Evolutionary conservation across 2,113 vertebrate species (phyloP).

Genomic region (Rhabdomys dilectus): DNA sequence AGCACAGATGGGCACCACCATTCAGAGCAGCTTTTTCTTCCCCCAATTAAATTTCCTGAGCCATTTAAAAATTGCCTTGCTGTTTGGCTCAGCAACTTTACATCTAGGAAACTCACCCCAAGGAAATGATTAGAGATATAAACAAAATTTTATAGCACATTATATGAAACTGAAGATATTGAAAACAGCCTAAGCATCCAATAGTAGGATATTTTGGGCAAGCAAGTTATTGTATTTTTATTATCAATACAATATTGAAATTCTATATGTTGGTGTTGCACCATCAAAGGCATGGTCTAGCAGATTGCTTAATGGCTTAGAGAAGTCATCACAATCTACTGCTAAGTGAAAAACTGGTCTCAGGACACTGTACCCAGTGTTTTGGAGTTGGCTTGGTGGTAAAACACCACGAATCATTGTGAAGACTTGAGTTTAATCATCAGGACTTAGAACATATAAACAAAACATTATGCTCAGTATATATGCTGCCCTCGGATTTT

Average conservation of each 20-base stretch:
- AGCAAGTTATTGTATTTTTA: not conserved
- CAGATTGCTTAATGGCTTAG: not conserved
- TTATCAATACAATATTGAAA: not conserved
- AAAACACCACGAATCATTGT: not conserved
- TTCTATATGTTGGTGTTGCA: not conserved
- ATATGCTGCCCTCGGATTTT: not conserved
- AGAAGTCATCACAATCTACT: not conserved
- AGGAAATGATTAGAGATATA: not conserved
- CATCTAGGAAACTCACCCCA: not conserved
- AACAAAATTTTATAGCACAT: not conserved
- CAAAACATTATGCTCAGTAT: not conserved
- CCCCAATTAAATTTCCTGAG: not conserved
- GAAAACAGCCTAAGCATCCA: not conserved
- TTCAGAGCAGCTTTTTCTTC: not conserved
- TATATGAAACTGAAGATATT: not conserved
- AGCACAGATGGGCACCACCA: not conserved
- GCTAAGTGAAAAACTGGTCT: slow-evolving; percentile 13
- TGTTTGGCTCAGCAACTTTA: not conserved
- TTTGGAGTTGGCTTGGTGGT: not conserved
- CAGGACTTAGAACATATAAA: not conserved
- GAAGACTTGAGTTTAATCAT: not conserved
- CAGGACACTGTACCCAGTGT: not conserved
- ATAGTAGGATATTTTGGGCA: not conserved
- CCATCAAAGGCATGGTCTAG: not conserved
- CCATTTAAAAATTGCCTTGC: not conserved